These are phyloP conservation scores for Taphrorychus bicolor DNA, from an alignment of 2,888 invertebrate species.

Conservation along the genomic window DNA sequence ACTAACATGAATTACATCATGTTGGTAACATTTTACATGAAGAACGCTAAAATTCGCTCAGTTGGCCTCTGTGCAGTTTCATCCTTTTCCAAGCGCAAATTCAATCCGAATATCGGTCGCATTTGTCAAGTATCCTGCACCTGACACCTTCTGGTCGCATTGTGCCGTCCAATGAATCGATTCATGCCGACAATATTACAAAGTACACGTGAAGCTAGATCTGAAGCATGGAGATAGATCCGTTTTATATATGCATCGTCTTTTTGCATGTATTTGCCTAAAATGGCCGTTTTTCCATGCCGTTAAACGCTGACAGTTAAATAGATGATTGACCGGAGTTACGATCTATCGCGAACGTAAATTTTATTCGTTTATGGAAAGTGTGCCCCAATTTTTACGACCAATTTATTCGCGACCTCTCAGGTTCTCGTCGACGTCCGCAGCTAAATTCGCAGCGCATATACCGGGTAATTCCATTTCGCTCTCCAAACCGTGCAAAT, in stretches of 20 bases:
- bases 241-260: conserved; percentile 25
- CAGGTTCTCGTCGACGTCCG: neutral
- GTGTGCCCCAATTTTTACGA: conserved; percentile 11
- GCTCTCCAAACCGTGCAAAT: neutral
- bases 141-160: conserved; percentile 53
- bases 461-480: neutral
- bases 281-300: conserved; percentile 28
- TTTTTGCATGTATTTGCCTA: conserved; percentile 25
- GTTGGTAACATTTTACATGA: neutral
- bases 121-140: conserved; percentile 52
- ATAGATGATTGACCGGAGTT: conserved; percentile 34
- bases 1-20: too few species aligned
- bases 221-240: conserved; percentile 40
- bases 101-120: conserved; percentile 51
- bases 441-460: too few species aligned
- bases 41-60: neutral
- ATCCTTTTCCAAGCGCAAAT: conserved; percentile 37
- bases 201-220: conserved; percentile 42
- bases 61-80: neutral
- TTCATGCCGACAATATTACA: conserved; percentile 52
- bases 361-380: conserved; percentile 24
- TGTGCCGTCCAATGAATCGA: conserved; percentile 52
- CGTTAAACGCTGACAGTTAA: conserved; percentile 30
- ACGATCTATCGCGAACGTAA: conserved; percentile 22
- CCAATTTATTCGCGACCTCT: neutral